Evolutionary conservation across 2,888 invertebrate species (phyloP), one percentile per base, ranked within the genome.

Genomic region (Quadroppia sp.): DNA sequence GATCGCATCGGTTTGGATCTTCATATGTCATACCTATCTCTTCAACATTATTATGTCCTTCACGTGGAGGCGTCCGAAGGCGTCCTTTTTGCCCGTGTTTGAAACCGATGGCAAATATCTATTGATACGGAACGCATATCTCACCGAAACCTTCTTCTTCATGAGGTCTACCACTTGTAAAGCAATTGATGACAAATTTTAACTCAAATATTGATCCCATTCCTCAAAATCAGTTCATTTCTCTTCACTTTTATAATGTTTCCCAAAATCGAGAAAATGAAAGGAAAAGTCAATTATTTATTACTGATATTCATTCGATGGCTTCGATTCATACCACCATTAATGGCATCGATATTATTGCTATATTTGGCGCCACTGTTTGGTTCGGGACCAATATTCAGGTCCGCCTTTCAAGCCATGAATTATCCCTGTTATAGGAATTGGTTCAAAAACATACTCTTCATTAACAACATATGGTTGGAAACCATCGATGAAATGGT

Each of bases 191-290:
- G n/a, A n/a, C n/a, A n/a, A n/a, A n/a, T n/a, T n/a, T n/a, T n/a
- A n/a, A n/a, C n/a, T n/a, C n/a, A n/a, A n/a, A 40, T 40, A 9
- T 40, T 40, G 40, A 40, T 17, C 45, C 13, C 15, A 45, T n/a
- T 13, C n/a, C n/a, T n/a, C 2, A 3, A 17, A 3, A 17, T 13
- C 4, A 48, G 48, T n/a, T 48, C 48, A 48, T 48, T 48, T n/a
- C 48, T 48, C 2, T 48, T 48, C 48, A 48, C 48, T 20, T 48
- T 48, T n/a, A 48, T 48, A 48, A 48, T 48, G 48, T 48, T n/a
- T 11, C 48, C 48, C n/a, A 48, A 48, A 48, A 20, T 48, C 2
- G 48, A 48, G 20, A n/a, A 20, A n/a, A 48, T 48, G 48, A 48
- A 48, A n/a, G 48, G 48, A 48, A 48, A 20, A n/a, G 48, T 48